Conservation (phyloP, 2,888 invertebrate species). For the Argynnis bischoffii region DNA sequence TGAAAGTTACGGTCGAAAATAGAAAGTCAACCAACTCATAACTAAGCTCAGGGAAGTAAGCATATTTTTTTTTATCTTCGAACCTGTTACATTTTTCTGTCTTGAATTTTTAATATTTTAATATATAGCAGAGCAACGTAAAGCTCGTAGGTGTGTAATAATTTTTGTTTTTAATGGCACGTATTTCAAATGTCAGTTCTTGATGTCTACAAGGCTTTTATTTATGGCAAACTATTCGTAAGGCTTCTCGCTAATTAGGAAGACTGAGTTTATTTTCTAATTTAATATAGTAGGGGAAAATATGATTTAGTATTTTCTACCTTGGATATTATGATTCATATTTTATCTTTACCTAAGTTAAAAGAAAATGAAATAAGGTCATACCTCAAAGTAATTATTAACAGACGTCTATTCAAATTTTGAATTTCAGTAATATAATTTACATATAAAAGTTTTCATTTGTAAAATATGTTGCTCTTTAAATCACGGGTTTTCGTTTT, state of each 20-base stretch:
- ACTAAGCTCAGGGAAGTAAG: constrained; percentile 12
- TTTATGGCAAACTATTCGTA: not conserved
- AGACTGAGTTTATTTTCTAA: not conserved
- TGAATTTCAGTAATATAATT: not conserved
- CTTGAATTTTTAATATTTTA: constrained; percentile 26
- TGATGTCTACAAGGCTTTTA: not conserved
- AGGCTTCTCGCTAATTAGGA: constrained; percentile 12
- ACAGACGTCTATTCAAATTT: not conserved
- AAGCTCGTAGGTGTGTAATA: constrained; percentile 22
- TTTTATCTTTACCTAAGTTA: not conserved
- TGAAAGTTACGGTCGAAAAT: constrained; percentile 28
- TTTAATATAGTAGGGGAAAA: not conserved
- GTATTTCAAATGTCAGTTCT: constrained; percentile 17
- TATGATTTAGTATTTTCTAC: not conserved
- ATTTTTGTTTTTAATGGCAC: constrained; percentile 28
- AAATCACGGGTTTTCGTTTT: not conserved
- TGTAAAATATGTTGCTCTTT: not conserved
- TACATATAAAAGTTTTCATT: not conserved
- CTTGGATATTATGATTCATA: not conserved
- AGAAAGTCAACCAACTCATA: constrained; percentile 13
- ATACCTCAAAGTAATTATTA: not conserved
- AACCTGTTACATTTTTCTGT: constrained; percentile 17
- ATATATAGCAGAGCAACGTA: constrained; percentile 9
- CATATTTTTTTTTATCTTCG: constrained; percentile 21
- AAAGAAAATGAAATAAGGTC: not conserved